These are phyloP conservation scores for Amniataba percoides DNA, from an alignment of 2,797 vertebrate genomes.

Conservation along the genomic window DNA sequence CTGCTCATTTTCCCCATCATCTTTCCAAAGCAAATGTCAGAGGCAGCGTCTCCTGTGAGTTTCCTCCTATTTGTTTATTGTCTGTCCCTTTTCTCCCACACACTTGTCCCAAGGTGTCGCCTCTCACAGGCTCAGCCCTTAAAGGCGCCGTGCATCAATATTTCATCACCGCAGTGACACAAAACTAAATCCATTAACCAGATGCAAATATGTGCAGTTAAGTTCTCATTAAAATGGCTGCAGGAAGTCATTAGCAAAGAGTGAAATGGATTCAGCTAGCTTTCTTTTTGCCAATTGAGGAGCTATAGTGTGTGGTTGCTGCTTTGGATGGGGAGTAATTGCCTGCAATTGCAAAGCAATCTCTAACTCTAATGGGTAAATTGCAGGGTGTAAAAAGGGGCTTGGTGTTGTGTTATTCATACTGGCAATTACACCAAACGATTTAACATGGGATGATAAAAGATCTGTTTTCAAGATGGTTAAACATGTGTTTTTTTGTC, in stretches of 20 bases:
- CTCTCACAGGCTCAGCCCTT: slow-evolving; percentile 61
- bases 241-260: slow-evolving; percentile 36
- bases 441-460: slow-evolving; percentile 53
- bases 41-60: slow-evolving; percentile 39
- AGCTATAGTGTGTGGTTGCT: slow-evolving; percentile 29
- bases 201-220: slow-evolving; percentile 34
- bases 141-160: slow-evolving; percentile 67
- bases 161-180: slow-evolving; percentile 48
- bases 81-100: slow-evolving; percentile 54
- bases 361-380: slow-evolving; percentile 75
- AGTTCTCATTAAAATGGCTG: slow-evolving; percentile 31
- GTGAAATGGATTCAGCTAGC: slow-evolving; percentile 14
- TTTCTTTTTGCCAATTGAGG: slow-evolving; percentile 7
- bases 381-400: slow-evolving; percentile 62
- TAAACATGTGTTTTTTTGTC: slow-evolving; percentile 40
- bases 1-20: slow-evolving; percentile 26
- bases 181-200: slow-evolving; percentile 52
- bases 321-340: slow-evolving; percentile 56
- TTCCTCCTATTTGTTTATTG: slow-evolving; percentile 57
- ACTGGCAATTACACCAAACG: slow-evolving; percentile 65
- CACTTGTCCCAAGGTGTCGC: slow-evolving; percentile 61
- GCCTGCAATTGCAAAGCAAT: slow-evolving; percentile 71
- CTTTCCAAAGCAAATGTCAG: slow-evolving; percentile 60
- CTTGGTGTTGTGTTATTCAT: slow-evolving; percentile 51
- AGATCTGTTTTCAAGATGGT: slow-evolving; percentile 20